Evolutionary conservation across 2,113 vertebrate species (phyloP), one percentile per base, ranked within the genome.

Genomic region (Salvelinus alpinus): DNA sequence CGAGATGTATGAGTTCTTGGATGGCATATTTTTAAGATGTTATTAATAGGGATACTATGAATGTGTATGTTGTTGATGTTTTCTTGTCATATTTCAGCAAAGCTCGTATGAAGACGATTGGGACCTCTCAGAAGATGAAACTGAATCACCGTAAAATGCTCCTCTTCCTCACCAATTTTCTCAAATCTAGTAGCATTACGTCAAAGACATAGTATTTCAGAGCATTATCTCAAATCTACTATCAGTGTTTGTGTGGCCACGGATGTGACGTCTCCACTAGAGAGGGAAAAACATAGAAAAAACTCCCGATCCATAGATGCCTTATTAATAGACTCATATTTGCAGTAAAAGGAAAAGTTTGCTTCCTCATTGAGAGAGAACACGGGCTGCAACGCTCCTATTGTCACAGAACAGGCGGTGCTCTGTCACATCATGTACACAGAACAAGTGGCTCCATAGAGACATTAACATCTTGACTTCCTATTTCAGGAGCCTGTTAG

Each of bases 71-170:
- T 65, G 34, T 71, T 76, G n/a, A 20, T 13, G 3, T 6, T 79
- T 70, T 31, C 73, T 24, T 1, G 22, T 51, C 8, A 44, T 18
- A 44, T 0, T 31, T 57, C 68, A 68, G 69, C 87, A 93, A 88
- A 83, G 84, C 48, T 80, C 86, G 1, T 92, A 89, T 38, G 94
- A 94, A 2, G 92, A 94, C 1, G 90, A 93, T 76, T 94, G 93
- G 94, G 93, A 87, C 82, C 71, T 93, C 62, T 92, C 91, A 34
- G 92, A 86, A 70, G 90, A 91, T n/a, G 92, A 93, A 77, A 87
- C 89, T 12, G 82, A 78, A 64, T 92, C 92, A 27, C 91, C 86
- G 94, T 94, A 91, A 93, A 92, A 73, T 38, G 14, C 29, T 51
- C 6, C 66, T 13, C 64, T 25, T 74, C 11, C 11, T 5, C 51